A percentile compares a stretch with the other conserved stretches of the same genome.
phyloP scores from a whole-genome alignment of 2,888 invertebrate species.

The Heteromurus nitidus region DNA sequence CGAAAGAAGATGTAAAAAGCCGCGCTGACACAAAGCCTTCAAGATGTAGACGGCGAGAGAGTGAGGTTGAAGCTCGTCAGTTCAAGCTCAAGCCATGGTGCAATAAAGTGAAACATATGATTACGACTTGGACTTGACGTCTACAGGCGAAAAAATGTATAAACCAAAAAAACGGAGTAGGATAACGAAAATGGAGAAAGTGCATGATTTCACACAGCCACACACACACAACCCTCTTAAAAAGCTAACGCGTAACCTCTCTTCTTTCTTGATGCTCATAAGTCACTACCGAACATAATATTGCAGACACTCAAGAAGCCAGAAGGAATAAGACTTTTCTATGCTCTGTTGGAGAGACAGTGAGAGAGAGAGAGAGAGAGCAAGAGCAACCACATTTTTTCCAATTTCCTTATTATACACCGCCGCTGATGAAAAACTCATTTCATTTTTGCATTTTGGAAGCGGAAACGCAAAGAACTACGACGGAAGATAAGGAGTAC shows the following conservation, averaged over 20 bases:
- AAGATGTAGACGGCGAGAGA: slow-evolving; percentile 1
- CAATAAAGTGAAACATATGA: slow-evolving; percentile 6
- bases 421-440: slow-evolving; percentile 43
- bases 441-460: slow-evolving; percentile 24
- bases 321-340: not conserved
- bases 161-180: not conserved
- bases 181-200: slow-evolving; percentile 1
- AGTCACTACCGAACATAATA: too few relatives aligned
- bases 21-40: slow-evolving; percentile 3
- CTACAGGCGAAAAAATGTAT: not conserved
- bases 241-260: too few relatives aligned
- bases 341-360: not conserved
- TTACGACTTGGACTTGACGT: not conserved
- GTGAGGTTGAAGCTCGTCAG: not conserved
- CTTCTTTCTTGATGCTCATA: too few relatives aligned
- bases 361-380: not conserved
- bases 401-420: slow-evolving; percentile 64
- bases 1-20: not conserved
- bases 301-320: too few relatives aligned
- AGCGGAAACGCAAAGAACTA: slow-evolving; percentile 26
- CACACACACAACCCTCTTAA: slow-evolving; percentile 6
- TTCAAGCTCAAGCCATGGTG: not conserved
- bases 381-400: slow-evolving; percentile 46
- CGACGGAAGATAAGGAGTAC: slow-evolving; percentile 4
- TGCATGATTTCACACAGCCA: slow-evolving; percentile 12